A percentile compares a stretch with the other conserved stretches of the same genome.
Evolutionary conservation across 2,113 vertebrate genomes (phyloP).

Genomic region (Oryctolagus cuniculus): DNA sequence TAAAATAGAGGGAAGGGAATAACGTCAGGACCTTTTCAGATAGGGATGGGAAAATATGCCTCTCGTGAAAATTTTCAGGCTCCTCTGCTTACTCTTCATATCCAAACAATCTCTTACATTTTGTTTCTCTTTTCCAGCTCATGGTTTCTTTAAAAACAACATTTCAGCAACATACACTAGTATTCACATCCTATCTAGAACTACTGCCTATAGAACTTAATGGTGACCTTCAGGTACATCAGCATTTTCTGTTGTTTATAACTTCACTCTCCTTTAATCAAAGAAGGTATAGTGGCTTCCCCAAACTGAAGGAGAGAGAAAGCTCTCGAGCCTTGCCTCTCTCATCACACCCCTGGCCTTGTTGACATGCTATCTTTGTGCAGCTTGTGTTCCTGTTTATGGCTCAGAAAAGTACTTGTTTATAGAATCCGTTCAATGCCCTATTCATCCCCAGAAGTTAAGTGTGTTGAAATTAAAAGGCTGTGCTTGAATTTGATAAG

Average conservation of each 20-base stretch:
- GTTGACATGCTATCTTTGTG: constrained; percentile 16
- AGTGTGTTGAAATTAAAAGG: constrained; percentile 77
- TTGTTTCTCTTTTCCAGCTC: constrained; percentile 44
- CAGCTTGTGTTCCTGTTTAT: constrained; percentile 66
- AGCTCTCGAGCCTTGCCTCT: not conserved
- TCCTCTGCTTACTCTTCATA: constrained; percentile 43
- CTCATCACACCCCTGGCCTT: not conserved
- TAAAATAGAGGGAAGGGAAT: constrained; percentile 40
- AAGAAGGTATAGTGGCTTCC: not conserved
- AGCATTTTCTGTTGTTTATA: constrained; percentile 56
- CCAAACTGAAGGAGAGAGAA: not conserved
- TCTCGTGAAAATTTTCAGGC: not conserved
- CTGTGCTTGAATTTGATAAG: constrained; percentile 67
- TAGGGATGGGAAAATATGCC: not conserved
- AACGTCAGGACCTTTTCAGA: constrained; percentile 7
- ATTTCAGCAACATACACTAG: not conserved
- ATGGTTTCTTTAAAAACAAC: constrained; percentile 46
- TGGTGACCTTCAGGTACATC: not conserved
- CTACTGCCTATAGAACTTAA: not conserved
- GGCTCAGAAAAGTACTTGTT: constrained; percentile 64
- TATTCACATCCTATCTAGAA: not conserved
- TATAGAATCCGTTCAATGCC: constrained; percentile 63
- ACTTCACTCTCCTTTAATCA: constrained; percentile 46
- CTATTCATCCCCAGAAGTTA: constrained; percentile 68
- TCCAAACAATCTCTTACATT: not conserved